Evolutionary conservation across 2,797 vertebrate species (phyloP).

Genomic region (Tolypeutes matacus): DNA sequence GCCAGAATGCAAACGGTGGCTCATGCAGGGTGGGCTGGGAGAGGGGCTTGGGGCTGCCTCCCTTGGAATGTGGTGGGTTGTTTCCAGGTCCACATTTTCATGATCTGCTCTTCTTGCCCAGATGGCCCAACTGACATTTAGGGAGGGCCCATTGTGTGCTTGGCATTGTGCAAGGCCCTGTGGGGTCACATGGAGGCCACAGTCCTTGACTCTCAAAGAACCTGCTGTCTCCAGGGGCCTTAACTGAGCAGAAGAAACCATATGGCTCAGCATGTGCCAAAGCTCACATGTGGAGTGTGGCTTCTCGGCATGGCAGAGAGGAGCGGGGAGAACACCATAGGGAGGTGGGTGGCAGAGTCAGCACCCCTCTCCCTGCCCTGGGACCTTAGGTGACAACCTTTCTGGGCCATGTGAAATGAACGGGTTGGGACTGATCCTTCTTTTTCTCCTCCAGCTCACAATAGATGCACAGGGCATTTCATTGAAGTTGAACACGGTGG

Average conservation of each 20-base stretch:
- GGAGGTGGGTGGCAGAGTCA: not conserved
- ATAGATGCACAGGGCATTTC: not conserved
- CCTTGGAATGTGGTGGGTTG: not conserved
- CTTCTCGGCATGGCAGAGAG: not conserved
- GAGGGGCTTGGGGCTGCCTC: slow-evolving; percentile 42
- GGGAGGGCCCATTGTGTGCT: not conserved
- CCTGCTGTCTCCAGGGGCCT: slow-evolving; percentile 6
- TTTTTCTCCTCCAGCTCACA: not conserved
- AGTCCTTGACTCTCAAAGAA: slow-evolving; percentile 28
- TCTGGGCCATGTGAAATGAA: not conserved
- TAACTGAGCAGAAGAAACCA: slow-evolving; percentile 59
- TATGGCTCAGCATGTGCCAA: slow-evolving; percentile 60
- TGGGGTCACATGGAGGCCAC: not conserved
- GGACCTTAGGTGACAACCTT: not conserved
- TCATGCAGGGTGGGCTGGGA: slow-evolving; percentile 53
- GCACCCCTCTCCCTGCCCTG: no score
- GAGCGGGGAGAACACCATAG: not conserved
- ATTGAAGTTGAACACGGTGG: not conserved
- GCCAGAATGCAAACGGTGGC: slow-evolving; percentile 45
- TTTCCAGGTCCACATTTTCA: slow-evolving; percentile 21
- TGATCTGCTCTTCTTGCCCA: slow-evolving; percentile 19
- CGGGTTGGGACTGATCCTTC: not conserved
- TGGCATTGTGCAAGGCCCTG: not conserved
- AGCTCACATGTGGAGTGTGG: not conserved
- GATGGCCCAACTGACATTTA: slow-evolving; percentile 18